phyloP scores from a whole-genome alignment of 2,113 vertebrate genomes.

The Ceyx melanurus region DNA sequence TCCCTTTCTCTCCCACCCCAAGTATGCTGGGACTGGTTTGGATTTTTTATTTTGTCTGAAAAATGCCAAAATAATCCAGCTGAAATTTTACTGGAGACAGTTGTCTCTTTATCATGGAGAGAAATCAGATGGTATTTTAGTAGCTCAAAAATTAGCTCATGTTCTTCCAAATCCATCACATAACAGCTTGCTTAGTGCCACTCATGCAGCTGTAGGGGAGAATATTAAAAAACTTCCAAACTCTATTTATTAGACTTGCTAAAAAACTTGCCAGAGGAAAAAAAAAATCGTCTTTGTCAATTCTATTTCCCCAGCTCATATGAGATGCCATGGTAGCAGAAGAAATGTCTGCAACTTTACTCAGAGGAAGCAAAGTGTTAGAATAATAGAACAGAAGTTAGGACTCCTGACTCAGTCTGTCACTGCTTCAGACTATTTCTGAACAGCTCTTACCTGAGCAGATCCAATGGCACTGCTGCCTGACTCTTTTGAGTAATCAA shows the following conservation, averaged over 20 bases:
- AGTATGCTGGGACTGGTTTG: not conserved
- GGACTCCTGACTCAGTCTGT: not conserved
- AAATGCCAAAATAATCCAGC: not conserved
- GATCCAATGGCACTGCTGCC: not conserved
- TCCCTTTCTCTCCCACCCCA: not conserved
- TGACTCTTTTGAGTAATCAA: not conserved
- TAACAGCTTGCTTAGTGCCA: constrained; percentile 39
- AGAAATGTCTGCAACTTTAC: not conserved
- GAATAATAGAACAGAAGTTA: not conserved
- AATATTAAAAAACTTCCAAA: constrained; percentile 54
- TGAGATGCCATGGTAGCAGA: not conserved
- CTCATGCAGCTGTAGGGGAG: constrained; percentile 42
- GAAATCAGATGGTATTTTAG: constrained; percentile 39
- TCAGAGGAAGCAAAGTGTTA: not conserved
- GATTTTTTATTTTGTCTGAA: not conserved
- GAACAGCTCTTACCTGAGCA: not conserved
- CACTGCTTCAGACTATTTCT: not conserved
- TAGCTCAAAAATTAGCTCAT: constrained; percentile 41
- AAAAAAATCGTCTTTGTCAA: not conserved
- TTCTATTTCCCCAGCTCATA: not conserved
- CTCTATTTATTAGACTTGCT: constrained; percentile 34
- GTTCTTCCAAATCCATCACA: constrained; percentile 45
- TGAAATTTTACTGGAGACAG: constrained; percentile 4
- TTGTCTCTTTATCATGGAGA: not conserved
- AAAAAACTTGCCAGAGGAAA: constrained; percentile 5